phyloP scores from a whole-genome alignment of 2,888 invertebrate species.

The Iphiclides podalirius region DNA sequence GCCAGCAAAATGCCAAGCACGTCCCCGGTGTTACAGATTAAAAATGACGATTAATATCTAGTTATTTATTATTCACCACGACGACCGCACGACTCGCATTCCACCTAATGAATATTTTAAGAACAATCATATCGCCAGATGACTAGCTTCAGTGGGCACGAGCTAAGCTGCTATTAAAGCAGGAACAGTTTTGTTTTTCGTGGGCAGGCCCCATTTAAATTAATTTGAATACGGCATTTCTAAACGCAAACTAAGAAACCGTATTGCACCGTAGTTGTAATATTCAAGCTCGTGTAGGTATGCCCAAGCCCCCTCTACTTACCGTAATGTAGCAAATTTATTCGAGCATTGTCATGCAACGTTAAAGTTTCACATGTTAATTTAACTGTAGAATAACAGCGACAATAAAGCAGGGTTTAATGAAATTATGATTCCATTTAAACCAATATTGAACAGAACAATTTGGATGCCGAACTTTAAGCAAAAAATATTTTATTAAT shows the following conservation, averaged over 20 bases:
- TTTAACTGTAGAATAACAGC: background rate
- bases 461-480: no score
- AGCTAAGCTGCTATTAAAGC: slow-evolving; percentile 2
- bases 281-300: slow-evolving; percentile 1
- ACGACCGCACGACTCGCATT: slow-evolving; percentile 61
- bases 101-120: slow-evolving; percentile 66
- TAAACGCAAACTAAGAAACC: background rate
- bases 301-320: background rate
- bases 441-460: no score
- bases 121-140: slow-evolving; percentile 43
- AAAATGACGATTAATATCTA: slow-evolving; percentile 51
- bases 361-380: background rate
- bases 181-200: slow-evolving; percentile 1
- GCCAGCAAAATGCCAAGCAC: slow-evolving; percentile 48
- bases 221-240: slow-evolving; percentile 12
- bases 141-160: slow-evolving; percentile 2
- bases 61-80: slow-evolving; percentile 59
- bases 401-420: no score
- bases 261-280: slow-evolving; percentile 3
- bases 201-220: slow-evolving; percentile 9
- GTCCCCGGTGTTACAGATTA: slow-evolving; percentile 60
- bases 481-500: no score
- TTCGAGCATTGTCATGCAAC: slow-evolving; percentile 13
- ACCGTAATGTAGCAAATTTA: slow-evolving; percentile 6
- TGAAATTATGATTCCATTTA: no score